phyloP scores from a whole-genome alignment of 2,888 invertebrate genomes.

The Eupithecia exiguata region DNA sequence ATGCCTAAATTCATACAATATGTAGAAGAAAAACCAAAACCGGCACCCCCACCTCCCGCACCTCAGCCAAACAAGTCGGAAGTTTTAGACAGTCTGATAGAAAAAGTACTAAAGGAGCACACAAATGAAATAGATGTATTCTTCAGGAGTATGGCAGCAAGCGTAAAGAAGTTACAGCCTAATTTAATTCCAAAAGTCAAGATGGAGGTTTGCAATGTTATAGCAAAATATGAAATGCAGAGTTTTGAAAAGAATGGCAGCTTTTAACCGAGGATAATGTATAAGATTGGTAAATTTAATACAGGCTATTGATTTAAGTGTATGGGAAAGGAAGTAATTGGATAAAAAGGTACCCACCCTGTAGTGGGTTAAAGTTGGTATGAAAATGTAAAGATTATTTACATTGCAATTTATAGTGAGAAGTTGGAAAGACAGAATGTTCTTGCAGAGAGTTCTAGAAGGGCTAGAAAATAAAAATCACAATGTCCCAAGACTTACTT shows the following conservation, averaged over 20 bases:
- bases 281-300: background rate
- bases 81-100: slow-evolving; percentile 74
- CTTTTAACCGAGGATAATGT: slow-evolving; percentile 27
- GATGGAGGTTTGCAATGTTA: slow-evolving; percentile 81
- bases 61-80: slow-evolving; percentile 56
- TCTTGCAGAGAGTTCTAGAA: background rate
- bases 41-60: slow-evolving; percentile 9
- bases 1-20: slow-evolving; percentile 70
- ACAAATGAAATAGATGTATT: slow-evolving; percentile 80
- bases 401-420: background rate
- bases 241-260: slow-evolving; percentile 70
- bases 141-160: slow-evolving; percentile 79
- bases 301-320: background rate
- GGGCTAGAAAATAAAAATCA: background rate
- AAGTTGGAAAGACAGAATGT: background rate
- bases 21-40: slow-evolving; percentile 65
- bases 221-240: slow-evolving; percentile 81
- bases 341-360: background rate
- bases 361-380: background rate
- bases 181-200: slow-evolving; percentile 80
- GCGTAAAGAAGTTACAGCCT: slow-evolving; percentile 78
- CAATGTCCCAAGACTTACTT: background rate
- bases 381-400: background rate
- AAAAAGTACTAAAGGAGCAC: slow-evolving; percentile 75
- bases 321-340: background rate